Evolutionary conservation across 2,888 invertebrate species (phyloP), one percentile per base, ranked within the genome.

Genomic region (Callinectes sapidus): DNA sequence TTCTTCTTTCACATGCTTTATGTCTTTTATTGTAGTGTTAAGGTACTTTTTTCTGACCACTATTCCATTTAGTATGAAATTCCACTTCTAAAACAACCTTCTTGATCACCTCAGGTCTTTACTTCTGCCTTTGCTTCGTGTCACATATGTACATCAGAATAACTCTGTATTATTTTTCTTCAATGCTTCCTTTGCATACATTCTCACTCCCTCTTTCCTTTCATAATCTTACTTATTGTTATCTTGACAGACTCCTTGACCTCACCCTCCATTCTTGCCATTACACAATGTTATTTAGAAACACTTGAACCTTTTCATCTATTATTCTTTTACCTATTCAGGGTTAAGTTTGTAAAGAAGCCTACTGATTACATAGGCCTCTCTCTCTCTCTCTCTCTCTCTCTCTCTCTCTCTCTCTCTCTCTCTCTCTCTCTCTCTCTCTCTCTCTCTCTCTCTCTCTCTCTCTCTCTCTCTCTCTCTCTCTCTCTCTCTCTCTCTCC

Each of bases 361-460:
- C 13, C 28, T 71, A 2, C 16, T 71, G n/a, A 71, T 71, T 23
- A 71, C n/a, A 71, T 66, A 71, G 66, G n/a, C 66, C 66, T n/a
- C 28, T 10, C 71, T 10, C 28, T 28, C 71, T 71, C 71, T 71
- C 71, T 71, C 71, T 71, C 71, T 71, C 71, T 71, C 71, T 71
- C 71, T 71, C 71, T 71, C 71, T 71, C 71, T 71, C 71, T 71
- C 28, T 71, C 71, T 71, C 28, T 71, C 61, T 71, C 28, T 71
- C 71, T 71, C 28, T 71, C 28, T 71, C 28, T 71, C 71, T 71
- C 71, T 71, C 71, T 71, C 71, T 71, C 71, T 71, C 71, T 71
- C 71, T 71, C 71, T 71, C 71, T 71, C 71, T 71, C 71, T 71
- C 71, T 71, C 71, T 71, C 71, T 71, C 71, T 71, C 71, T 71